A percentile compares a stretch with the other conserved stretches of the same genome.
Conservation (phyloP, 2,888 invertebrate species). For the Drosophila siamana region DNA sequence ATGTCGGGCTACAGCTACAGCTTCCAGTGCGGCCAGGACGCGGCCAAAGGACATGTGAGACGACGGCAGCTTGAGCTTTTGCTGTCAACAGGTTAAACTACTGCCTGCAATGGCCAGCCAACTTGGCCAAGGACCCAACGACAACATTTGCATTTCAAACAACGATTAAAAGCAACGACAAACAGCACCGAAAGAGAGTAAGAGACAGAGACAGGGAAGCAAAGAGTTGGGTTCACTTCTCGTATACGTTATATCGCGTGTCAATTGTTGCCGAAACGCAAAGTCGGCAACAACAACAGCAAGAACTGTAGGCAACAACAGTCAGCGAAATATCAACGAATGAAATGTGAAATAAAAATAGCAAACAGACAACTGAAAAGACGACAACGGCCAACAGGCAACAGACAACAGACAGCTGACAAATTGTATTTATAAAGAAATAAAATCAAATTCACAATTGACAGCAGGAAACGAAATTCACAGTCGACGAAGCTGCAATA, state of each 20-base stretch:
- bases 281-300: constrained; percentile 47
- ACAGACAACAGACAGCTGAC: constrained; percentile 51
- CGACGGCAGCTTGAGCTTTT: constrained; percentile 15
- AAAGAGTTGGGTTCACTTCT: not conserved
- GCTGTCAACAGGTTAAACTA: constrained; percentile 59
- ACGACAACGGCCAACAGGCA: constrained; percentile 33
- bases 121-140: constrained; percentile 7
- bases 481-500: not conserved
- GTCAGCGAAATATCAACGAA: not conserved
- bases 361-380: constrained; percentile 10
- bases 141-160: constrained; percentile 53
- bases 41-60: constrained; percentile 20
- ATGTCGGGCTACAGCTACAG: not conserved
- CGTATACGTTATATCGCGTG: constrained; percentile 75
- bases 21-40: constrained; percentile 2
- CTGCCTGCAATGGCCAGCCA: constrained; percentile 9
- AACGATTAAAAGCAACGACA: constrained; percentile 39
- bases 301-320: constrained; percentile 31
- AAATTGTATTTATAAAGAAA: constrained; percentile 25
- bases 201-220: not conserved
- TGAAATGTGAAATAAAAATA: constrained; percentile 6
- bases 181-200: constrained; percentile 16
- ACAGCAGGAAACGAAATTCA: not conserved
- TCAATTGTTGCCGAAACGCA: constrained; percentile 78
- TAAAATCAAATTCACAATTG: not conserved